Percentiles rank a stretch among this genome's conserved stretches.
Evolutionary conservation across 2,797 vertebrate species (phyloP).

Genomic region (Glossophaga mutica): DNA sequence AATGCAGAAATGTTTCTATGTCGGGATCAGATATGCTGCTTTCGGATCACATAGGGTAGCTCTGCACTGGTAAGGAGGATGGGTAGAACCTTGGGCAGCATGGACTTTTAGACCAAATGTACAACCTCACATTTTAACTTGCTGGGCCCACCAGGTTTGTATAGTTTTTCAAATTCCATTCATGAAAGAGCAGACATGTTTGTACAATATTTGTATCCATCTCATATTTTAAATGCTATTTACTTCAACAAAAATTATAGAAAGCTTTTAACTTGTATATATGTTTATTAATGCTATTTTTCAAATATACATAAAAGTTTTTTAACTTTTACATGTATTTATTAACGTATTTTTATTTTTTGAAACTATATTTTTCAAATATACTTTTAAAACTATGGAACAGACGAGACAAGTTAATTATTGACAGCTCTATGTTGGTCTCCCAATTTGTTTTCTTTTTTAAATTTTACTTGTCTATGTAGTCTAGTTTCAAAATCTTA

Average conservation of each 20-base stretch:
- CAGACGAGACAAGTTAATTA: not conserved
- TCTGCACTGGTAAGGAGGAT: not conserved
- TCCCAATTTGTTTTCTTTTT: not conserved
- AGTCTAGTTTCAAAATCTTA: not conserved
- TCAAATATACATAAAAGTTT: not conserved
- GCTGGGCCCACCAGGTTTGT: not conserved
- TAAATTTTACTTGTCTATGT: not conserved
- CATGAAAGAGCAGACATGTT: not conserved
- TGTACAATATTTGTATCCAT: not conserved
- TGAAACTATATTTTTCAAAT: not conserved
- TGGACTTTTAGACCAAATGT: not conserved
- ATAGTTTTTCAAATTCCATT: not conserved
- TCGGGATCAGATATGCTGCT: not conserved
- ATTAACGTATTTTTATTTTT: not conserved
- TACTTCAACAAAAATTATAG: not conserved
- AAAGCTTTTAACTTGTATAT: not conserved
- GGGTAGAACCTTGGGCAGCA: not conserved
- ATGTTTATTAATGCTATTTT: not conserved
- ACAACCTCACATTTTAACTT: not conserved
- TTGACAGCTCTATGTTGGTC: not conserved
- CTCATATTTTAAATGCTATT: not conserved
- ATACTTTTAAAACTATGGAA: not conserved
- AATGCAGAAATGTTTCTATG: not conserved
- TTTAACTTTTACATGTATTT: not conserved
- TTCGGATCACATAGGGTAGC: not conserved